Percentiles rank a stretch among this genome's conserved stretches.
Conservation (phyloP, 2,888 invertebrate genomes). For the Caenorhabditis sulstoni region DNA sequence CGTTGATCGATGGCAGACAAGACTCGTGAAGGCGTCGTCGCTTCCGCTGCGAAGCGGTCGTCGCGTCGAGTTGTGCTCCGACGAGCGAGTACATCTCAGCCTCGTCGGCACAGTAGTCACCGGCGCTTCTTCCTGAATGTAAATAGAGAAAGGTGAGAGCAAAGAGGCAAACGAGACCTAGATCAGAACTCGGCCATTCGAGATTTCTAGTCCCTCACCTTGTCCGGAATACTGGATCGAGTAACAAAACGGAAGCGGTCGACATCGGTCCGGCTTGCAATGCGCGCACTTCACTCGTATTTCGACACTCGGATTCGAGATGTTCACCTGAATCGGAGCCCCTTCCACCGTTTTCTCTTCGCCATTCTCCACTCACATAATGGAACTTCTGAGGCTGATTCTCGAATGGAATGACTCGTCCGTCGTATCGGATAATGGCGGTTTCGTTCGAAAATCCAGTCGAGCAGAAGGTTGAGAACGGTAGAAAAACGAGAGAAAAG, state of each 20-base stretch:
- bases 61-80: constrained; percentile 59
- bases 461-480: neutral
- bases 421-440: constrained; percentile 35
- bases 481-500: no score
- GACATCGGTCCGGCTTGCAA: constrained; percentile 63
- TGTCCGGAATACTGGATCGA: constrained; percentile 47
- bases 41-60: constrained; percentile 46
- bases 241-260: constrained; percentile 64
- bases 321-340: constrained; percentile 48
- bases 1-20: constrained; percentile 64
- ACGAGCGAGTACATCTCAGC: constrained; percentile 61
- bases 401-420: constrained; percentile 40
- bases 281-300: constrained; percentile 55
- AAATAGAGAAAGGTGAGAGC: no score
- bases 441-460: constrained; percentile 9
- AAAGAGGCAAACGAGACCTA: no score
- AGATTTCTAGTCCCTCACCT: constrained; percentile 27
- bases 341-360: no score
- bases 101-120: constrained; percentile 64
- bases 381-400: constrained; percentile 37
- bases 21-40: constrained; percentile 57
- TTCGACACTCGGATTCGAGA: constrained; percentile 37
- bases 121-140: constrained; percentile 31
- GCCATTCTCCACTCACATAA: constrained; percentile 17
- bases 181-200: neutral